These are phyloP conservation scores for Psittacula derbiana DNA, from an alignment of 2,797 vertebrate species.

Conservation along the genomic window DNA sequence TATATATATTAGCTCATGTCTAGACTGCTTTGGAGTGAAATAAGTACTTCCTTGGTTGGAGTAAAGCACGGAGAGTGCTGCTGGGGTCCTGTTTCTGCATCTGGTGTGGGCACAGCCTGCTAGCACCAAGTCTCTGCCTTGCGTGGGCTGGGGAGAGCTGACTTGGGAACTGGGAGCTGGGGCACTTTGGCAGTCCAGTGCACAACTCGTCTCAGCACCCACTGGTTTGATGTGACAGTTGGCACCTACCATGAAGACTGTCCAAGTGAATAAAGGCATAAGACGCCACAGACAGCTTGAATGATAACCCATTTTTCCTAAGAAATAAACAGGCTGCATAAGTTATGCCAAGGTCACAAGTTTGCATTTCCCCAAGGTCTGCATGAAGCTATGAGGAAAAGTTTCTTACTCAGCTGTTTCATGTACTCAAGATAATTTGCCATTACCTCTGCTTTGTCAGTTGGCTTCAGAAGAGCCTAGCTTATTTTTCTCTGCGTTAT, in stretches of 20 bases:
- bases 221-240: not conserved
- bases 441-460: not conserved
- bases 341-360: not conserved
- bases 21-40: not conserved
- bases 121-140: not conserved
- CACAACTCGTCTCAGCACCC: accelerated
- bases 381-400: not conserved
- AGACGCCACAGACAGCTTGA: not conserved
- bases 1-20: not conserved
- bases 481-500: not conserved
- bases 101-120: not conserved
- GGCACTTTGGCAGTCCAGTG: not conserved
- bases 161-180: not conserved
- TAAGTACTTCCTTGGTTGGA: not conserved
- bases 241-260: not conserved
- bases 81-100: not conserved
- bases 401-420: not conserved
- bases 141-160: not conserved
- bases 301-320: not conserved
- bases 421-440: not conserved
- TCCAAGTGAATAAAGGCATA: not conserved
- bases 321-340: not conserved
- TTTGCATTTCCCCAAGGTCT: not conserved
- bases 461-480: not conserved
- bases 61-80: not conserved